Percentiles rank a stretch among this genome's conserved stretches.
Evolutionary conservation across 2,113 vertebrate genomes (phyloP).

Genomic region (Hemibates koningsi): DNA sequence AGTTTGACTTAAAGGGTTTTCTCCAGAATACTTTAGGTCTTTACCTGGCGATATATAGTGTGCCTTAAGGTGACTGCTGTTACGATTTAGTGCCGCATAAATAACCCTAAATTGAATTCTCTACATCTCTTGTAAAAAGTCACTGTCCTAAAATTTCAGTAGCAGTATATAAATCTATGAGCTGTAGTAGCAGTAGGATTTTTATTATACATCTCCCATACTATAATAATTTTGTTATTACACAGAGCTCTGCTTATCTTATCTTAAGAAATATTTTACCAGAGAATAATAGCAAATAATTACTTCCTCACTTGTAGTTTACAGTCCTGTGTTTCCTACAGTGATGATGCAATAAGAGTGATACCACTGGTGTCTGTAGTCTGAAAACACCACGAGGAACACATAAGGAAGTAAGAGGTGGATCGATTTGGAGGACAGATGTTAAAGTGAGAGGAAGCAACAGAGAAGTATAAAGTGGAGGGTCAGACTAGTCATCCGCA

Average conservation of each 20-base stretch:
- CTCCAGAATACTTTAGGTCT: not conserved
- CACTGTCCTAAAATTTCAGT: not conserved
- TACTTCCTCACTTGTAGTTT: not conserved
- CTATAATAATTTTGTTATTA: not conserved
- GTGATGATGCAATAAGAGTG: not conserved
- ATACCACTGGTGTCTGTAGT: not conserved
- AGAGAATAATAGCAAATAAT: not conserved
- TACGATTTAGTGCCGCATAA: not conserved
- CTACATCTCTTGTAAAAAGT: not conserved
- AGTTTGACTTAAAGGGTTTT: not conserved
- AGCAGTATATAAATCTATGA: not conserved
- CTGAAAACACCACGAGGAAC: not conserved
- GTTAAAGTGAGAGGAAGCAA: slow-evolving; percentile 14
- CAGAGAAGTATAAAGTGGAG: not conserved
- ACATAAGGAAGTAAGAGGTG: not conserved
- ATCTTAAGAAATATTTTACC: not conserved
- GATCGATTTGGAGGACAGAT: not conserved
- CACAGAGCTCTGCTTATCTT: not conserved
- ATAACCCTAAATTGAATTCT: not conserved
- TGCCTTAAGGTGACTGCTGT: not conserved
- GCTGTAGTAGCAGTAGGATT: not conserved
- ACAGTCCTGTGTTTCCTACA: not conserved
- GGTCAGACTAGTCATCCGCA: slow-evolving; percentile 5
- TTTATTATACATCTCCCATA: not conserved
- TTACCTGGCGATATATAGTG: not conserved